Base-by-base conservation (phyloP, 2,888 invertebrate genomes). In the Mesorhabditis spiculigera region DNA sequence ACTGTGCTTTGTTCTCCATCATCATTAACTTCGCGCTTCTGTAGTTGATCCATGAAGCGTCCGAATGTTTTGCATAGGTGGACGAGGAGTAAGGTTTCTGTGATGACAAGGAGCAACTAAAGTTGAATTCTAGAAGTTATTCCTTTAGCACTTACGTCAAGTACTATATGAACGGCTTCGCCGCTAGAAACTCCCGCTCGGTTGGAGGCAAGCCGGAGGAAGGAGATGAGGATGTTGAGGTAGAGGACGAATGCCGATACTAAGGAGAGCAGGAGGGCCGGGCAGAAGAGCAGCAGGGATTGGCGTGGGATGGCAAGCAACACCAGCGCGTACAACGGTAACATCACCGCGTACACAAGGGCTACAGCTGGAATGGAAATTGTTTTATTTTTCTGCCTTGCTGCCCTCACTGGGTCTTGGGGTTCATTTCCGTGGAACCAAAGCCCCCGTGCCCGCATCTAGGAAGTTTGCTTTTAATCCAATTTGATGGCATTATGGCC, bases 211-310 rank as follows among this genome's bases (percentile, higher is more conserved):
- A 63, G 13, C 16, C 63, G 63, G 63, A 63, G 63, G 28, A 63
- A 63, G 8, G 63, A 63, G n/a, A 28, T 63, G 63, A 63, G 41
- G 16, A 63, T 28, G n/a, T n/a, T 65, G 10, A n/a, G 65, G 44
- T 65, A 65, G 44, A 42, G 28, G 65, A 65, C 10, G 16, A 41
- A 43, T 10, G 43, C 5, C 10, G 10, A 10, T 28, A 10, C 28
- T 63, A 62, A 45, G 43, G n/a, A 50, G 10, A 50, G 58, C 10
- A 50, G 8, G 58, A 50, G 58, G n/a, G 58, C 58, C 58, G 58
- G 58, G n/a, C 58, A 50, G n/a, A 50, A 50, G 8, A 50, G n/a
- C 10, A 50, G 58, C 10, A 50, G 58, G 58, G 58, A 50, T 50
- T 50, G 58, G 8, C 58, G 58, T 10, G 58, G 58, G n/a, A 50